Evolutionary conservation across 2,797 vertebrate species (phyloP).

Genomic region (Acridotheres tristis): DNA sequence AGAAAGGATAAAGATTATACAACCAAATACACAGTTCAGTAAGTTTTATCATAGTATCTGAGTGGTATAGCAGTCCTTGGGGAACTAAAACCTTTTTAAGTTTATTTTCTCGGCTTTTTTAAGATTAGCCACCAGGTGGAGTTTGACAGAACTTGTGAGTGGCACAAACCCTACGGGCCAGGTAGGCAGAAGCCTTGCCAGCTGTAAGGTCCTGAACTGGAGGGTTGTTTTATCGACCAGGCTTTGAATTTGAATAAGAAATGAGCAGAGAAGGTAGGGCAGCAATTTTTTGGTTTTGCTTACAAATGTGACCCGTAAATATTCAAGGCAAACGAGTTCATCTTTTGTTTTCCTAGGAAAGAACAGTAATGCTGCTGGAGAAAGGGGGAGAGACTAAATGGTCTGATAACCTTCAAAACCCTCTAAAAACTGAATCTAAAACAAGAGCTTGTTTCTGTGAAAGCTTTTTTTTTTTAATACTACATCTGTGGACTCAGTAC

Average conservation of each 20-base stretch:
- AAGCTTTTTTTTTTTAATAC: neutral
- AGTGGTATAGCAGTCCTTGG: neutral
- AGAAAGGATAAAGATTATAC: neutral
- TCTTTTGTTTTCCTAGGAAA: neutral
- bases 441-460: neutral
- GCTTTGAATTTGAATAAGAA: neutral
- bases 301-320: neutral
- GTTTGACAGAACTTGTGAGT: neutral
- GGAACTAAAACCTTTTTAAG: neutral
- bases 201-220: neutral
- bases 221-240: neutral
- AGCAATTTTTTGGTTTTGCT: neutral
- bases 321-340: neutral
- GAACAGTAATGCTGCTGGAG: neutral
- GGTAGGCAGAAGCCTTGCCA: neutral
- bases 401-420: neutral
- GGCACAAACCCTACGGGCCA: neutral
- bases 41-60: neutral
- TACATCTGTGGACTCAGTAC: neutral
- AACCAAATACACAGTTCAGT: accelerated
- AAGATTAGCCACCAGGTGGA: conserved; percentile 35
- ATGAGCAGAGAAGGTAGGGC: neutral
- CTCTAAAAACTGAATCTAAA: neutral
- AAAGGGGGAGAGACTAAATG: neutral
- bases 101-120: neutral